Base-by-base conservation (phyloP, 2,113 vertebrate genomes). In the Sitta europaea region DNA sequence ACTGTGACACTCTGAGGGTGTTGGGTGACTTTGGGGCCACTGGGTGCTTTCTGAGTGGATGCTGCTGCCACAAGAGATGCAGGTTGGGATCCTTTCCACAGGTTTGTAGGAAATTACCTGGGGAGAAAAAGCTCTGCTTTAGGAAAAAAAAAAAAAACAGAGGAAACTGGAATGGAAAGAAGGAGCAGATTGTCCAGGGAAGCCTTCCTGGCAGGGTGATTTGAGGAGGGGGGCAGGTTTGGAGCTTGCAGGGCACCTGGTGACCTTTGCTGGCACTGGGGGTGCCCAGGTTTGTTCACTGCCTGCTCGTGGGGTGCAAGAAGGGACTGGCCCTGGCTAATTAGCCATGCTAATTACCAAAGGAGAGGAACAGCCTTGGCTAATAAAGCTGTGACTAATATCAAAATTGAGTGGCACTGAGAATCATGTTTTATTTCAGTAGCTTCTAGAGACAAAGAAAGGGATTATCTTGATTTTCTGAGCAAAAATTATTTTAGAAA, bases 161-260 rank as follows among this genome's bases (percentile, higher is more conserved):
- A 86, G 59, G 65, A 62, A 86, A 73, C 47, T 0, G 6, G 40
- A 63, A 43, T 25, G 31, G 59, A 27, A 73, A 62, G 78, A 20
- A 93, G 16, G 71, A 61, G 36, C 19, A 48, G 36, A 14, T 65
- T 65, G 20, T 43, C n/a, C n/a, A 36, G 14, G 55, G 27, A 58
- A 67, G 1, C 6, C 5, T 36, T 83, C 29, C 36, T 70, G 70
- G 33, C n/a, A 67, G 68, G 80, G 11, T 4, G 18, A 0, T 67
- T 79, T 43, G 27, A 35, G 66, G 3, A 1, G n/a, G n/a, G 19
- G 22, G 36, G 28, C 54, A 53, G 35, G 8, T 12, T 25, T 47
- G 97, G 74, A 11, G 91, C 87, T 36, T 4, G 94, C 95, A 89
- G 96, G 88, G 91, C 96, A 93, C 35, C 81, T 87, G 94, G 84